A percentile compares a stretch with the other conserved stretches of the same genome.
These are phyloP conservation scores for Hassar affinis DNA, from an alignment of 2,113 vertebrate genomes.

Conservation along the genomic window DNA sequence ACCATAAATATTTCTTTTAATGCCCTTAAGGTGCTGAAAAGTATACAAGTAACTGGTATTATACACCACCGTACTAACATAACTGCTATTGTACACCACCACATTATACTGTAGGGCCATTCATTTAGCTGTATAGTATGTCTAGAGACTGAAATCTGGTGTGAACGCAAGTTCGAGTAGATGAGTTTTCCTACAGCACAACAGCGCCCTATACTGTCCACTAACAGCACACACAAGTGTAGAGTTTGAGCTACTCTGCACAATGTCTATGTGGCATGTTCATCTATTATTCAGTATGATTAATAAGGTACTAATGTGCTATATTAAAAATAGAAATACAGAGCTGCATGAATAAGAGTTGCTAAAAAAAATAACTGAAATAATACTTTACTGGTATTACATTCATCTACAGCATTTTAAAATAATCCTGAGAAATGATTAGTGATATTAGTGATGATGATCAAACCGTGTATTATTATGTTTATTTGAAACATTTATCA, in stretches of 20 bases:
- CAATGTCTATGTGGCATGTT: neutral
- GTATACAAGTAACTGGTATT: neutral
- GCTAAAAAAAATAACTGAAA: neutral
- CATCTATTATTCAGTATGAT: slow-evolving; percentile 13
- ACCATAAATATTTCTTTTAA: neutral
- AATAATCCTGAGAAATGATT: neutral
- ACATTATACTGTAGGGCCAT: neutral
- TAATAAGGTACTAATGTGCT: slow-evolving; percentile 2
- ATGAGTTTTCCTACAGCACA: slow-evolving; percentile 26
- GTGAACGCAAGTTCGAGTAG: neutral
- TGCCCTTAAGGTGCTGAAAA: neutral
- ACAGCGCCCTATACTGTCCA: slow-evolving; percentile 45
- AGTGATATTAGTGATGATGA: neutral
- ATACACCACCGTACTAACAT: neutral
- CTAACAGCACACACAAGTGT: slow-evolving; percentile 9
- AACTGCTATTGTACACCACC: neutral
- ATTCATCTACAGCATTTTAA: neutral
- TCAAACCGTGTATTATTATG: too few relatives aligned
- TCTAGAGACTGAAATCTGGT: neutral
- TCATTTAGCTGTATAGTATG: neutral
- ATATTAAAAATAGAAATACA: slow-evolving; percentile 11
- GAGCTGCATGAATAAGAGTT: neutral
- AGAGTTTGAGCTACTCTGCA: neutral
- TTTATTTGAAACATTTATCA: neutral
- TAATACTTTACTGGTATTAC: neutral